These are phyloP conservation scores for Taxidea taxus DNA, from an alignment of 2,113 vertebrate species.

Conservation along the genomic window DNA sequence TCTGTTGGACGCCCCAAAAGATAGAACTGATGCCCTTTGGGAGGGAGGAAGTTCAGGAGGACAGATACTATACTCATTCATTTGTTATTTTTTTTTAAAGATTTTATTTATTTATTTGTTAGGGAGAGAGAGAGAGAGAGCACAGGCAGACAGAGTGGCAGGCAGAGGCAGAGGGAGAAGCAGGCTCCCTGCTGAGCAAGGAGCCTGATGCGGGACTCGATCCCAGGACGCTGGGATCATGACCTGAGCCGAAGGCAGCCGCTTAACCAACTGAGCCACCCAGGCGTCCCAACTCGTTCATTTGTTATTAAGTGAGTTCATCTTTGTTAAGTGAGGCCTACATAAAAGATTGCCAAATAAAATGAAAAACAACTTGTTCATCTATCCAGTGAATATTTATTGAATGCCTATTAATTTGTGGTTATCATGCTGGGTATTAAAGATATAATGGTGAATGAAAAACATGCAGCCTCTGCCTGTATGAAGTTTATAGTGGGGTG, in stretches of 20 bases:
- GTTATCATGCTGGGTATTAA: background rate
- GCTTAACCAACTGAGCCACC: too few relatives aligned
- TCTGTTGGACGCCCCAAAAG: background rate
- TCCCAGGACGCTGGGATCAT: too few relatives aligned
- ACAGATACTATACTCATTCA: background rate
- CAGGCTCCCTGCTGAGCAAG: too few relatives aligned
- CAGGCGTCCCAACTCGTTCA: too few relatives aligned
- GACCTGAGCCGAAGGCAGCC: too few relatives aligned
- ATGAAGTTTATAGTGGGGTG: background rate
- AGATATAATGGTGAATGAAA: background rate
- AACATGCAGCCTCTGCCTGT: background rate
- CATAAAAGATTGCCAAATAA: constrained; percentile 18
- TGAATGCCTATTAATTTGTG: background rate
- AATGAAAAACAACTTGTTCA: background rate
- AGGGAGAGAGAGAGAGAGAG: too few relatives aligned
- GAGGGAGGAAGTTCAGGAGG: background rate
- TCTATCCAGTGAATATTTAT: background rate
- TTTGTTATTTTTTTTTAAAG: too few relatives aligned
- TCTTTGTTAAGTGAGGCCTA: constrained; percentile 12
- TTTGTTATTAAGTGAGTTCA: background rate
- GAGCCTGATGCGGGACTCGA: too few relatives aligned
- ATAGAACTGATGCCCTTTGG: background rate
- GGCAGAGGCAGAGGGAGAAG: too few relatives aligned
- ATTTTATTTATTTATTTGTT: too few relatives aligned
- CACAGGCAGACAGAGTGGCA: too few relatives aligned